These are phyloP conservation scores for Campopleginae sp. DNA, from an alignment of 2,888 invertebrate genomes.

Conservation along the genomic window DNA sequence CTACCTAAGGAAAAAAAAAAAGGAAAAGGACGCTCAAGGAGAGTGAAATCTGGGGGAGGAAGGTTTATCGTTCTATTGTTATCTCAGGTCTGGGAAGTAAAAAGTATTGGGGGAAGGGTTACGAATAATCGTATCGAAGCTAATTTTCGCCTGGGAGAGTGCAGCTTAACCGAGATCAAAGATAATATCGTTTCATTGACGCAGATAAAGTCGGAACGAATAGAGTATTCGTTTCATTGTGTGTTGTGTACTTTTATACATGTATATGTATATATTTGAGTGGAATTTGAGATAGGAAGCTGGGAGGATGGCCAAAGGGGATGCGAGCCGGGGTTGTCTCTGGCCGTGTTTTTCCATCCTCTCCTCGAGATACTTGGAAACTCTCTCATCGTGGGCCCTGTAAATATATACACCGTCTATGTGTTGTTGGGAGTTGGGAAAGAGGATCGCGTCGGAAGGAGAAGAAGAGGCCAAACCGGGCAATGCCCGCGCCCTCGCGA, in stretches of 20 bases:
- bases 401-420: slow-evolving; percentile 23
- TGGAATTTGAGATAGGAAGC: slow-evolving; percentile 59
- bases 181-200: slow-evolving; percentile 49
- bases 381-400: slow-evolving; percentile 67
- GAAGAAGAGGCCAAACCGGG: slow-evolving; percentile 56
- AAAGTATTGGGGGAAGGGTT: slow-evolving; percentile 12
- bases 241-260: background rate
- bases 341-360: slow-evolving; percentile 69
- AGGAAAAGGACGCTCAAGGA: slow-evolving; percentile 24
- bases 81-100: slow-evolving; percentile 17
- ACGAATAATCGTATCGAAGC: slow-evolving; percentile 25
- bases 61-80: slow-evolving; percentile 62
- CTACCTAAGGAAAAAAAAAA: slow-evolving; percentile 21
- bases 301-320: slow-evolving; percentile 18
- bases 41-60: slow-evolving; percentile 21
- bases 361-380: slow-evolving; percentile 76
- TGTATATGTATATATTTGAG: slow-evolving; percentile 20
- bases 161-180: slow-evolving; percentile 36
- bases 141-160: slow-evolving; percentile 50
- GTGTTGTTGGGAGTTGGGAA: slow-evolving; percentile 13
- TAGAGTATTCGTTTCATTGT: slow-evolving; percentile 27
- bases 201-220: slow-evolving; percentile 35
- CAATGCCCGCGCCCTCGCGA: slow-evolving; percentile 65
- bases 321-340: slow-evolving; percentile 51
- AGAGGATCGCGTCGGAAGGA: slow-evolving; percentile 3